Evolutionary conservation across 2,113 vertebrate species (phyloP), one percentile per base, ranked within the genome.

Genomic region (Ellobius talpinus): DNA sequence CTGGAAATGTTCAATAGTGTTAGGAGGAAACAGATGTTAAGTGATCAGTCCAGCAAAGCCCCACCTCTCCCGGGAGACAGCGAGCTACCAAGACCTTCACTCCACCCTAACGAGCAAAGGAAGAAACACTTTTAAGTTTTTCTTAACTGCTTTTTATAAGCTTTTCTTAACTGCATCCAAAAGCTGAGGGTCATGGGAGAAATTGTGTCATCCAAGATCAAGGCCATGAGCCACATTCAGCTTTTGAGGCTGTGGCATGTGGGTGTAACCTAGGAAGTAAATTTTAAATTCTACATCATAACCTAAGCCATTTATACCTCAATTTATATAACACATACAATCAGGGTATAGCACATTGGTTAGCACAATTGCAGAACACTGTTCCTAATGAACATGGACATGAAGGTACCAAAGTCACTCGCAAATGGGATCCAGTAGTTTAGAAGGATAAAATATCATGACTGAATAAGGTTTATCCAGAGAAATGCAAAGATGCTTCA

Each of bases 1-100:
- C 26, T 96, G 50, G 42, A 45, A 92, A 79, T 93, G 94, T 92
- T 33, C 47, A 90, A 95, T 31, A 89, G 90, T 26, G 72, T 3
- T 61, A 79, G 14, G 9, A 14, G 11, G 12, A 58, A 87, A 92
- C 17, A 68, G n/a, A 61, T 73, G 82, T 84, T 92, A 87, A 90
- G 92, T 89, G 58, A 89, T 89, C 52, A 74, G 58, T 76, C 73
- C 78, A 47, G 5, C 6, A 78, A 52, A 76, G 8, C 72, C 82
- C 73, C 4, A 5, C 73, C 87, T 95, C 55, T 17, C 52, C 26
- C 17, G 63, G 33, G 58, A 61, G 36, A 16, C 2, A 91, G 26
- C 16, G 74, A 92, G n/a, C 39, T 82, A 7, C 16, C 68, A 70
- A 16, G 72, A 70, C 17, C 1, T 47, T 66, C 14, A 39, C 13